Conservation (phyloP, 92 coral and sea anemone species). For the Anthopleura xanthogrammica region DNA sequence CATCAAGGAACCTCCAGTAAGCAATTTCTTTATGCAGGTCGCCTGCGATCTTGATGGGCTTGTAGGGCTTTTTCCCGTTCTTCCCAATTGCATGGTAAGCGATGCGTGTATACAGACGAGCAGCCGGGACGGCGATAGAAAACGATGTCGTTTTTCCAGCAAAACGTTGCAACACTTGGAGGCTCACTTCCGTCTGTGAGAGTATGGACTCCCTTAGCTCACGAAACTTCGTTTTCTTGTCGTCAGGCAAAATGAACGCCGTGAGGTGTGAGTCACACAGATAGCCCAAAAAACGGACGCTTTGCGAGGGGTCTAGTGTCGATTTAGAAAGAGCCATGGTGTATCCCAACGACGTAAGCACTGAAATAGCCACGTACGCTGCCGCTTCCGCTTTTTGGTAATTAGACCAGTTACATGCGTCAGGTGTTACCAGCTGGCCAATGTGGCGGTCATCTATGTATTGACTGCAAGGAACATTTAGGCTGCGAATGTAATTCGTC, state of each 20-base stretch:
- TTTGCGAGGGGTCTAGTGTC: conserved; percentile 38
- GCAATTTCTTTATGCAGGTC: conserved; percentile 36
- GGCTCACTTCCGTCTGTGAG: conserved; percentile 15
- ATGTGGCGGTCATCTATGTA: conserved; percentile 52
- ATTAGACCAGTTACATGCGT: conserved; percentile 25
- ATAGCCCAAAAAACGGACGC: conserved; percentile 62
- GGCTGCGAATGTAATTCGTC: conserved; percentile 39
- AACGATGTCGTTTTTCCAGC: conserved; percentile 68
- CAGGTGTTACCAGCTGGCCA: conserved; percentile 50
- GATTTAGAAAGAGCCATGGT: conserved; percentile 53
- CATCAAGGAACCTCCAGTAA: conserved; percentile 57
- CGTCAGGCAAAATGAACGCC: conserved; percentile 58
- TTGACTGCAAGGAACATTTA: no score
- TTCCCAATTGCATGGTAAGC: conserved; percentile 42
- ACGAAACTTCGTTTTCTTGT: conserved; percentile 55
- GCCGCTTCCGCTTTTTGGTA: conserved; percentile 50
- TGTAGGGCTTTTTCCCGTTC: conserved; percentile 9
- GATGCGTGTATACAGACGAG: conserved; percentile 46
- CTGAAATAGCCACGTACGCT: conserved; percentile 48
- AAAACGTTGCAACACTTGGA: conserved; percentile 41
- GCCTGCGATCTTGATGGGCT: conserved; percentile 27
- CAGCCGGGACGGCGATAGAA: conserved; percentile 53
- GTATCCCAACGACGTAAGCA: conserved; percentile 60
- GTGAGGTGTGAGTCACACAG: conserved; percentile 38
- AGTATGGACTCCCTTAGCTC: conserved; percentile 45